Conservation (phyloP, 2,888 invertebrate genomes). For the Tenthredo livida region DNA sequence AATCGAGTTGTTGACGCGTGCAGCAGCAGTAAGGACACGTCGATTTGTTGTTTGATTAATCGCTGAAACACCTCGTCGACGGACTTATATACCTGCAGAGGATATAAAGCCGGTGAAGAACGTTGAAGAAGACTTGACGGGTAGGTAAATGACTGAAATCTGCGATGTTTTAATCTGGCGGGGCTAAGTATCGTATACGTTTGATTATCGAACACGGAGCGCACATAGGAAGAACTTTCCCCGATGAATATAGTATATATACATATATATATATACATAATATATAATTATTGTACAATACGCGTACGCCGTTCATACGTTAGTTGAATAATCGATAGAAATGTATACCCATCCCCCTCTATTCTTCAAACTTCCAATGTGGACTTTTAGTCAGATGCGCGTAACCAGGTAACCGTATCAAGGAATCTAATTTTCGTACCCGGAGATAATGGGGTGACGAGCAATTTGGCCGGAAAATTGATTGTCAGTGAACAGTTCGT, state of each 20-base stretch:
- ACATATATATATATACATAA: background rate
- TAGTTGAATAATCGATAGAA: constrained; percentile 27
- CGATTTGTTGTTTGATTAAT: background rate
- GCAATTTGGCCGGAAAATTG: background rate
- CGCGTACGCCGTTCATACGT: background rate
- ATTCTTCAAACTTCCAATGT: background rate
- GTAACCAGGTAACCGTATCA: constrained; percentile 38
- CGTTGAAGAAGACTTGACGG: background rate
- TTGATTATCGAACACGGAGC: background rate
- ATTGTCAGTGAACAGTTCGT: background rate
- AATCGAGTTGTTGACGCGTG: background rate
- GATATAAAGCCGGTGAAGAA: background rate
- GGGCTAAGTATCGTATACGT: background rate
- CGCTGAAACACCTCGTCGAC: constrained; percentile 4
- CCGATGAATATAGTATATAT: background rate
- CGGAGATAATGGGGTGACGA: constrained; percentile 7
- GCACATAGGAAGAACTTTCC: background rate
- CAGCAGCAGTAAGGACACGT: background rate
- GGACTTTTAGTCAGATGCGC: background rate
- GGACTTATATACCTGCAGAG: background rate
- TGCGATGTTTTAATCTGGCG: background rate
- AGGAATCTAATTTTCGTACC: background rate
- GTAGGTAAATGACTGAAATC: background rate
- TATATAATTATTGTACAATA: constrained; percentile 7
- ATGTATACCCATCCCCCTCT: background rate